Evolutionary conservation across 2,888 invertebrate genomes (phyloP).

Genomic region (Andrena praecox): DNA sequence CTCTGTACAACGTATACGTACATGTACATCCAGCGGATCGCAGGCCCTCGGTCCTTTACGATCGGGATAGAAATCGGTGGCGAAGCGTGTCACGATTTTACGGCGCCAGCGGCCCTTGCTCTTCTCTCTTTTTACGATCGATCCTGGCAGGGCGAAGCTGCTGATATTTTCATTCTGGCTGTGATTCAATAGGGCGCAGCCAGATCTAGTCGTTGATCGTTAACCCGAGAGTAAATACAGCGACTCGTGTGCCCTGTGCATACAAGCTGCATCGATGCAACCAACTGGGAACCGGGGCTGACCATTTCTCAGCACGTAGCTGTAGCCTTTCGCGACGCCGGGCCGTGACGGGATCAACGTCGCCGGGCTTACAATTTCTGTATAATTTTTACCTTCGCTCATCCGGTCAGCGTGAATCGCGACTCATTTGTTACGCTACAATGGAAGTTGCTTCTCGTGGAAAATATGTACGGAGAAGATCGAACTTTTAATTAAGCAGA

Average conservation of each 20-base stretch:
- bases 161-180: conserved; percentile 39
- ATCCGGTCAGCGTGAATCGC: conserved; percentile 20
- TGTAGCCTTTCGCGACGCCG: conserved; percentile 44
- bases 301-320: conserved; percentile 46
- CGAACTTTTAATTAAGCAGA: too few relatives aligned
- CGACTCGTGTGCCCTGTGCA: conserved; percentile 19
- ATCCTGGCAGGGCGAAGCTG: conserved; percentile 13
- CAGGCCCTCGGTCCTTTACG: conserved; percentile 33
- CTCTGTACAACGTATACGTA: neutral
- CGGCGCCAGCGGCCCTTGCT: neutral
- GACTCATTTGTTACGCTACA: neutral
- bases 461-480: too few relatives aligned
- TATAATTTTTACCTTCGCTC: conserved; percentile 52
- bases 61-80: conserved; percentile 42
- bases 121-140: conserved; percentile 11
- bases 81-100: conserved; percentile 46
- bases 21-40: conserved; percentile 1
- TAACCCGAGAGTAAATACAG: conserved; percentile 19
- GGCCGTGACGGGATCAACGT: conserved; percentile 49
- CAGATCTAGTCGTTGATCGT: conserved; percentile 8
- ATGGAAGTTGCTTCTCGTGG: too few relatives aligned
- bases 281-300: conserved; percentile 7
- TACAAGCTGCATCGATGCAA: conserved; percentile 14
- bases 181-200: conserved; percentile 31
- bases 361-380: conserved; percentile 31